Evolutionary conservation across 2,113 vertebrate species (phyloP), one percentile per base, ranked within the genome.

Genomic region (Haemorhous mexicanus): DNA sequence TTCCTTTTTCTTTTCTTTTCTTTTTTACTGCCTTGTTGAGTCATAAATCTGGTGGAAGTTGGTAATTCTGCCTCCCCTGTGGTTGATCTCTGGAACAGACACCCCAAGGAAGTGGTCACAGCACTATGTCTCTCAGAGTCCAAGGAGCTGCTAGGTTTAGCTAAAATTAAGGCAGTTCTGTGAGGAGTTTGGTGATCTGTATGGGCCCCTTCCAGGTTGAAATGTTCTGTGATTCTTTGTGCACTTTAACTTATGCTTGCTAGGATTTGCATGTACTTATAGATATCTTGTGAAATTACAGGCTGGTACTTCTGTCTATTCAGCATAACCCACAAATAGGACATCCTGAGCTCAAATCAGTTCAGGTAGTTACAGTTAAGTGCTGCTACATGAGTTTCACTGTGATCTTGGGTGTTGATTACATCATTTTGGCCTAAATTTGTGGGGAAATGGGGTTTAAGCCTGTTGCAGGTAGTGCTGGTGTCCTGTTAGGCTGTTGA

Each of bases 1-100:
- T 18, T 6, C 21, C 5, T 21, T 39, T 18, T 6, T 19, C 5
- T 21, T 20, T 11, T 0, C 4, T 14, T 59, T 47, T 13, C 1
- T 68, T 28, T 82, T 33, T 32, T 8, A 0, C 19, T 33, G 12
- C 23, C 32, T 30, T 10, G 4, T 24, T 69, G 56, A 59, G 30
- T 79, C 39, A 74, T 86, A 52, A 77, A 67, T 94, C 49, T 63
- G 16, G 16, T 85, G n/a, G 18, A 58, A 93, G 15, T 32, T 78
- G 69, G 28, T 73, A 46, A 33, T 64, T 87, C 52, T 88, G 28
- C 61, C 47, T 56, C 19, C 7, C 1, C 10, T 32, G 14, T 27
- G 55, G 30, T 0, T 76, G 39, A 27, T 62, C 39, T 41, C 20
- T 69, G 17, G 24, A 76, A 9, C 14, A 55, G 39, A 11, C 28